Conservation (phyloP, 2,113 vertebrate genomes). For the Dolichotis patagonum region DNA sequence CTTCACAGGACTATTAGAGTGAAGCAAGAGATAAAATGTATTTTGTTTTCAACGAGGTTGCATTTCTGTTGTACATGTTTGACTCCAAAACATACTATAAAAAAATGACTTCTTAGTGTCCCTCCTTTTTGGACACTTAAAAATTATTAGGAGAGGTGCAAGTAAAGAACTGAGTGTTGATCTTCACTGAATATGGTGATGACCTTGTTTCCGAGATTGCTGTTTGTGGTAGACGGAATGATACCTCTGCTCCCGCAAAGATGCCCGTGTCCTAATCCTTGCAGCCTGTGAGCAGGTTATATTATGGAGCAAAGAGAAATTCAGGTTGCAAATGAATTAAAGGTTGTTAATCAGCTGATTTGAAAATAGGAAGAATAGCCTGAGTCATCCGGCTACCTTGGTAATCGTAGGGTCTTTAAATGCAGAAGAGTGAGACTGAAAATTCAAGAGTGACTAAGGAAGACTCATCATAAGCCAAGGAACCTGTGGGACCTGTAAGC, state of each 20-base stretch:
- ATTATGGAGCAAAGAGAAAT: neutral
- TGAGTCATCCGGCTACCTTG: neutral
- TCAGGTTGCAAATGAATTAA: neutral
- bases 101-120: conserved; percentile 29
- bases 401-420: neutral
- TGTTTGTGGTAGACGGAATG: neutral
- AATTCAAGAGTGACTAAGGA: neutral
- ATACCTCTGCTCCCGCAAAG: neutral
- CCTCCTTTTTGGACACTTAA: neutral
- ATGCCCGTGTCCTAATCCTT: neutral
- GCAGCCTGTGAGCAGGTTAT: neutral
- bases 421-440: neutral
- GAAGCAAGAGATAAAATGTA: conserved; percentile 62
- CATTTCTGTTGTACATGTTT: conserved; percentile 33
- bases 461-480: neutral
- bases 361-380: neutral
- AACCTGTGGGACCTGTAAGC: neutral
- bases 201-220: neutral
- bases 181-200: neutral
- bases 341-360: neutral
- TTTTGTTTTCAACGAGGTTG: conserved; percentile 72
- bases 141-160: neutral
- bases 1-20: conserved; percentile 65
- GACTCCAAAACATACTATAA: conserved; percentile 49
- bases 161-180: neutral